These are phyloP conservation scores for Parambassis ranga DNA, from an alignment of 2,797 vertebrate genomes.

Conservation along the genomic window DNA sequence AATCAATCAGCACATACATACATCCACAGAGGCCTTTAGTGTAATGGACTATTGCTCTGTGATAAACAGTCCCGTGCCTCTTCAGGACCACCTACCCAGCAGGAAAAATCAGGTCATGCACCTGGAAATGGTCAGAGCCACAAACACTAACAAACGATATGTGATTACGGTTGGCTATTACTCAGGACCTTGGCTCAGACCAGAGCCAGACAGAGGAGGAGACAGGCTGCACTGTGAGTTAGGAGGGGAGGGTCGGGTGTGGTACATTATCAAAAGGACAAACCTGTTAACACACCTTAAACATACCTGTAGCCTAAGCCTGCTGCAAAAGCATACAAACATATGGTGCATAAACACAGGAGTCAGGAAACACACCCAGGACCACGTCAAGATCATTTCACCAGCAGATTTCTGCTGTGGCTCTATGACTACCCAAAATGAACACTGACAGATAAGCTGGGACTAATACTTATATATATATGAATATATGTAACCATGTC, in stretches of 20 bases:
- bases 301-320: background rate
- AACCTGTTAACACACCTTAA: constrained; percentile 9
- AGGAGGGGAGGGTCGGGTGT: background rate
- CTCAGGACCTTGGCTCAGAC: constrained; percentile 53
- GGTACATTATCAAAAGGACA: background rate
- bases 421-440: too few species aligned
- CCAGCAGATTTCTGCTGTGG: background rate
- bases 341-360: constrained; percentile 1
- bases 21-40: constrained; percentile 77
- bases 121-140: constrained; percentile 76
- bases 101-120: constrained; percentile 72
- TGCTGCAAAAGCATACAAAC: background rate
- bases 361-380: constrained; percentile 9
- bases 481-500: too few species aligned
- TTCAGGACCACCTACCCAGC: constrained; percentile 78
- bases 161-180: constrained; percentile 71
- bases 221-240: constrained; percentile 17
- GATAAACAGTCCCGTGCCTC: constrained; percentile 82
- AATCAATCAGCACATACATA: constrained; percentile 82
- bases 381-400: background rate
- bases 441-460: too few species aligned
- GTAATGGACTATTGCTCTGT: constrained; percentile 82
- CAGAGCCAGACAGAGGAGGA: constrained; percentile 36
- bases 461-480: too few species aligned
- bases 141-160: constrained; percentile 74